These are phyloP conservation scores for Palaemon carinicauda DNA, from an alignment of 1,140 invertebrate genomes.

Conservation along the genomic window DNA sequence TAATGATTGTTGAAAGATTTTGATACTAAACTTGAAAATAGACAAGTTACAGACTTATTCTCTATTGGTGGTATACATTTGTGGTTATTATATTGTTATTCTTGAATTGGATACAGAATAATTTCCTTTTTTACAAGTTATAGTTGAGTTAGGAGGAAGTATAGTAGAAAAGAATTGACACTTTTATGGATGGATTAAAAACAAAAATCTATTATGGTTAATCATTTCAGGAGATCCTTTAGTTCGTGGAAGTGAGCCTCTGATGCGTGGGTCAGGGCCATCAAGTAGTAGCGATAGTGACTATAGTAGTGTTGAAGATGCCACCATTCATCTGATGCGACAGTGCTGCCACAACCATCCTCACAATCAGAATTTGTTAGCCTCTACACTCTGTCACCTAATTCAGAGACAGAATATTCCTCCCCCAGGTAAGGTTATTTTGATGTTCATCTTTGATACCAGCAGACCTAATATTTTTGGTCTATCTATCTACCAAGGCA, in stretches of 20 bases:
- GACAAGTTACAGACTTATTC: too few species aligned
- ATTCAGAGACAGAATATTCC: conserved; percentile 73
- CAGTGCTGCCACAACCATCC: conserved; percentile 84
- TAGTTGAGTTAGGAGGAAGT: too few species aligned
- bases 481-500: too few species aligned
- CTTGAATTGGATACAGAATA: too few species aligned
- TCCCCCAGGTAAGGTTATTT: conserved; percentile 68
- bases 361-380: conserved; percentile 82
- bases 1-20: too few species aligned
- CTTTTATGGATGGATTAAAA: background rate
- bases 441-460: background rate
- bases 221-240: conserved; percentile 43
- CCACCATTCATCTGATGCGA: conserved; percentile 65
- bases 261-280: conserved; percentile 38
- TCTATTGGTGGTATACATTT: too few species aligned
- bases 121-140: too few species aligned
- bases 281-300: conserved; percentile 40
- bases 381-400: conserved; percentile 78
- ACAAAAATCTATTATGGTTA: background rate
- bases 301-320: conserved; percentile 63
- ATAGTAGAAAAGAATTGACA: too few species aligned
- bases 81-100: too few species aligned
- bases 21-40: too few species aligned
- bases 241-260: conserved; percentile 47
- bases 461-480: too few species aligned